These are phyloP conservation scores for Poeciliopsis turrubarensis DNA, from an alignment of 2,113 vertebrate species.

Conservation along the genomic window DNA sequence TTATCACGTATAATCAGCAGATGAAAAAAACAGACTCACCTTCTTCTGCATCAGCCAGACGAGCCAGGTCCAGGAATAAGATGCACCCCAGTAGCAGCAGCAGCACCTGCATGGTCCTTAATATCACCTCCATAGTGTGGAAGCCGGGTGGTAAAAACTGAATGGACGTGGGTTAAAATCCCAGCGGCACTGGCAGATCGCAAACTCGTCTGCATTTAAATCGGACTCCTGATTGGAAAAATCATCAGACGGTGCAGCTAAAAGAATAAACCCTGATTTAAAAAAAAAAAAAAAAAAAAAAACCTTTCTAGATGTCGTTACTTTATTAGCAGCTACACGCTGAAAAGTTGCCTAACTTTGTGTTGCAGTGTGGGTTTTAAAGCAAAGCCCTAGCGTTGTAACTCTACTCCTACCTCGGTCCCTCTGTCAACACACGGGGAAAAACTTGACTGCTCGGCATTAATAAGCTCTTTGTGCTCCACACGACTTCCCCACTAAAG, in stretches of 20 bases:
- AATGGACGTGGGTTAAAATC: conserved; percentile 22
- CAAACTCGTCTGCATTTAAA: conserved; percentile 71
- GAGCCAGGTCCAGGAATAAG: conserved; percentile 55
- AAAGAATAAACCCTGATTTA: not conserved
- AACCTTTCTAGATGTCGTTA: not conserved
- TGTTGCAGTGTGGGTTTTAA: conserved; percentile 27
- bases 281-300: not conserved
- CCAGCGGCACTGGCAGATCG: conserved; percentile 62
- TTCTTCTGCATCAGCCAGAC: conserved; percentile 74
- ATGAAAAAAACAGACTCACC: conserved; percentile 62
- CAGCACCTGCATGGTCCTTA: conserved; percentile 48
- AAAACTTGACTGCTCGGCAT: conserved; percentile 45
- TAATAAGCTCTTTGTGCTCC: conserved; percentile 56
- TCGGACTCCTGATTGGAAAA: conserved; percentile 47
- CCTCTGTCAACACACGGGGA: conserved; percentile 34
- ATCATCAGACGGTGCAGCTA: conserved; percentile 31
- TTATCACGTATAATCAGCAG: not conserved
- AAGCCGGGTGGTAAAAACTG: not conserved
- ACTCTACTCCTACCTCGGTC: conserved; percentile 21
- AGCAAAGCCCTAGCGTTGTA: not conserved
- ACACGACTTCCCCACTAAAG: conserved; percentile 37
- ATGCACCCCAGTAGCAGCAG: conserved; percentile 68
- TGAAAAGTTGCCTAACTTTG: conserved; percentile 65
- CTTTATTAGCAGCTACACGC: not conserved
- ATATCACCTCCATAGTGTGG: conserved; percentile 73